Evolutionary conservation across 2,888 invertebrate species (phyloP).

Genomic region (Octonoba sinensis): DNA sequence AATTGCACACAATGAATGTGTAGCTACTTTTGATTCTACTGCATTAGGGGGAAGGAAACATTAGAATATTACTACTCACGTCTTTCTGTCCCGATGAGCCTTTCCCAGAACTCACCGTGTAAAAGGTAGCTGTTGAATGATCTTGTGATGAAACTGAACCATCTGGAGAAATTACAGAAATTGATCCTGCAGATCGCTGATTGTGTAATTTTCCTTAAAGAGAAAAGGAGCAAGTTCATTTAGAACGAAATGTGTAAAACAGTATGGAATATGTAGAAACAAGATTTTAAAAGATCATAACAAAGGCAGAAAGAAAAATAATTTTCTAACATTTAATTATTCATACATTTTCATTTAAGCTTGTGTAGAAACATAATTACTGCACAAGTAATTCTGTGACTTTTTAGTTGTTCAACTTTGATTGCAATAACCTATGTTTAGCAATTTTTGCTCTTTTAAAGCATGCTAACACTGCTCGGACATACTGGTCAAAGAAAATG

Average conservation of each 20-base stretch:
- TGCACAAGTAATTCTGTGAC: too few relatives aligned
- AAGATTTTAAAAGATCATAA: background rate
- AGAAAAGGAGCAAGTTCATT: background rate
- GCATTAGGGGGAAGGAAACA: too few relatives aligned
- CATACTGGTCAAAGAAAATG: too few relatives aligned
- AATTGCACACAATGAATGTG: too few relatives aligned
- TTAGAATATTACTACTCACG: conserved; percentile 6
- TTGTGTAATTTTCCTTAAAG: conserved; percentile 46
- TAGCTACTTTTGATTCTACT: too few relatives aligned
- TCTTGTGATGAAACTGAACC: conserved; percentile 65
- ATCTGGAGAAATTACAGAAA: conserved; percentile 60
- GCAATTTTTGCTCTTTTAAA: too few relatives aligned
- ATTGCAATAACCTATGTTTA: too few relatives aligned
- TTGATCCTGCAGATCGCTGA: conserved; percentile 47
- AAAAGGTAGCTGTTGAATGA: conserved; percentile 60
- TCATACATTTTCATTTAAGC: too few relatives aligned
- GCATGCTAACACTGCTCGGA: too few relatives aligned
- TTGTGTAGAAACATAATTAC: too few relatives aligned
- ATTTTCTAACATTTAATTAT: background rate
- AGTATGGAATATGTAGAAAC: background rate
- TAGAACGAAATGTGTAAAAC: background rate
- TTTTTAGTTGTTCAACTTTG: too few relatives aligned
- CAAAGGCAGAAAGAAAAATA: background rate
- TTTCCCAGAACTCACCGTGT: conserved; percentile 52
- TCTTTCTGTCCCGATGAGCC: conserved; percentile 45